These are phyloP conservation scores for Channa argus DNA, from an alignment of 2,113 vertebrate genomes.

Conservation along the genomic window DNA sequence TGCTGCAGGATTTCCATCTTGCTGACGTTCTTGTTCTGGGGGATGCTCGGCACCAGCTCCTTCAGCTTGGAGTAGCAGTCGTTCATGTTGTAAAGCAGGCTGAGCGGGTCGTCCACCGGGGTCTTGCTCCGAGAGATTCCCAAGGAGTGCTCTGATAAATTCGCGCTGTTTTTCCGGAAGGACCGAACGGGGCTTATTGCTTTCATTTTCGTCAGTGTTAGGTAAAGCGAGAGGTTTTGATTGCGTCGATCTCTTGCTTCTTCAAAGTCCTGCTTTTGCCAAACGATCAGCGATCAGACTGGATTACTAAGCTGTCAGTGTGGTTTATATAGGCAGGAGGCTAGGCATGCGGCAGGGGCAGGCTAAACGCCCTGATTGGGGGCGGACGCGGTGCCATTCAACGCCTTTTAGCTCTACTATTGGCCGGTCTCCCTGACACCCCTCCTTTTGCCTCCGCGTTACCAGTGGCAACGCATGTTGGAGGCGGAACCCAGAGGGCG, in stretches of 20 bases:
- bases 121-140: slow-evolving; percentile 97
- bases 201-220: slow-evolving; percentile 87
- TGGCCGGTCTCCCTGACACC: slow-evolving; percentile 20
- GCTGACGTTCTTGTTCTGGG: slow-evolving; percentile 98
- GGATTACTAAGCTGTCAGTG: slow-evolving; percentile 82
- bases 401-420: background rate
- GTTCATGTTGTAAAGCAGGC: slow-evolving; percentile 99
- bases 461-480: slow-evolving; percentile 79
- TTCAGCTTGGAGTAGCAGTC: slow-evolving; percentile 99
- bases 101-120: slow-evolving; percentile 95
- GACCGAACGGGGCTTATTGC: slow-evolving; percentile 97
- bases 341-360: slow-evolving; percentile 66
- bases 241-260: slow-evolving; percentile 42
- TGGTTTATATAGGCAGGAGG: slow-evolving; percentile 80
- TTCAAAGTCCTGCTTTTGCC: slow-evolving; percentile 52
- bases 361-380: slow-evolving; percentile 71
- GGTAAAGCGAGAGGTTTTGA: slow-evolving; percentile 23
- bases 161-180: slow-evolving; percentile 88
- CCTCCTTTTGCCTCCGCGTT: slow-evolving; percentile 70
- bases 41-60: slow-evolving; percentile 99
- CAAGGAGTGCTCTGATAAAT: slow-evolving; percentile 91
- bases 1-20: slow-evolving; percentile 99
- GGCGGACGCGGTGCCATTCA: slow-evolving; percentile 56
- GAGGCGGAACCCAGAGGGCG: slow-evolving; percentile 76
- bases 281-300: slow-evolving; percentile 79